A percentile compares a stretch with the other conserved stretches of the same genome.
These are phyloP conservation scores for Festucalex cinctus DNA, from an alignment of 2,113 vertebrate genomes.

Conservation along the genomic window DNA sequence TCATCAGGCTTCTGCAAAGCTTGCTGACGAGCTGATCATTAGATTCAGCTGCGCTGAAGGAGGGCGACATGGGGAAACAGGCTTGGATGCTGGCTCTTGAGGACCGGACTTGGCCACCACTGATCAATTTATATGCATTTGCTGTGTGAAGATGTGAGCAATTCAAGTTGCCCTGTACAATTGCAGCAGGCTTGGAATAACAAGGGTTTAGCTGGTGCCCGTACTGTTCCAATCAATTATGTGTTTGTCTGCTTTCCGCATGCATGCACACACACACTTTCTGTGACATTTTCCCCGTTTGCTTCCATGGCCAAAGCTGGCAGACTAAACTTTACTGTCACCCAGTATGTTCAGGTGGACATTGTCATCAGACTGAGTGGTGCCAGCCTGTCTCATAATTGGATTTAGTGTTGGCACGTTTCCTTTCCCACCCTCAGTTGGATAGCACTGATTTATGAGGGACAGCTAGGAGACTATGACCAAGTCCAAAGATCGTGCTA, in stretches of 20 bases:
- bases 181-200: conserved; percentile 52
- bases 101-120: no score
- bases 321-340: conserved; percentile 30
- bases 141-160: conserved; percentile 30
- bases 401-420: conserved; percentile 64
- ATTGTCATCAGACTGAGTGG: conserved; percentile 56
- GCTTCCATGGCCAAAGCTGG: conserved; percentile 42
- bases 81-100: no score
- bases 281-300: conserved; percentile 7
- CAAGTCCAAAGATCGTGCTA: conserved; percentile 17
- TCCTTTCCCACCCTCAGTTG: conserved; percentile 11
- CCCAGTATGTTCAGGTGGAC: conserved; percentile 44
- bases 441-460: conserved; percentile 60
- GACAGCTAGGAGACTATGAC: conserved; percentile 37
- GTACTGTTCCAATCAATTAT: conserved; percentile 63
- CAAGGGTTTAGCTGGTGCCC: conserved; percentile 67
- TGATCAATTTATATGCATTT: neutral
- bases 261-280: conserved; percentile 5
- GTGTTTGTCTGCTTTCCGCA: conserved; percentile 62
- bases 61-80: no score
- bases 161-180: conserved; percentile 57
- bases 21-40: no score
- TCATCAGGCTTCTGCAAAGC: no score
- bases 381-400: conserved; percentile 63
- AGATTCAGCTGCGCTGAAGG: no score